Evolutionary conservation across 1,140 invertebrate species (phyloP), one percentile per base, ranked within the genome.

Genomic region (Portunus trituberculatus): DNA sequence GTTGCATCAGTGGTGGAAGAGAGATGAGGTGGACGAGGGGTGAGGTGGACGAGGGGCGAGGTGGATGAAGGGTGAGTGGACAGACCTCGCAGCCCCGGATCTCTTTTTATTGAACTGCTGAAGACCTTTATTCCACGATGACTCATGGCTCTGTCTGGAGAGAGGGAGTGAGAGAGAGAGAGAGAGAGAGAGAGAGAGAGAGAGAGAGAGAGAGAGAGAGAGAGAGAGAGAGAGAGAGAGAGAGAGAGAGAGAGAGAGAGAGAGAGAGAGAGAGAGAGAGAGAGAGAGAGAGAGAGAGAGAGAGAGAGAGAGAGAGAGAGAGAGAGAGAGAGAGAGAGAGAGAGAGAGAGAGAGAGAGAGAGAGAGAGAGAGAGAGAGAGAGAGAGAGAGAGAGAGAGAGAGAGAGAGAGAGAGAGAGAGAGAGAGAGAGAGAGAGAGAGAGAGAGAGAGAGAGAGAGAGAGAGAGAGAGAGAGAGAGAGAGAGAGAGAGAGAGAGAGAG

Each of bases 161-260:
- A 0, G 12, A 0, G 67, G 67, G 20, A 0, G n/a, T 76, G 67
- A 0, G 67, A 2, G 67, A 2, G 6, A 2, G 67, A 76, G 67
- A 76, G 67, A 25, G 67, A 76, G 67, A 76, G 67, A 76, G 67
- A 25, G n/a, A 76, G 67, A 76, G 67, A 76, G 67, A n/a, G n/a
- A n/a, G 67, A 76, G 67, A n/a, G n/a, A n/a, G 67, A 76, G 67
- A n/a, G n/a, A n/a, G 67, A 76, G 67, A n/a, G n/a, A n/a, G 67
- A 76, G 67, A n/a, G 20, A 25, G 67, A 76, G 67, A n/a, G n/a
- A n/a, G n/a, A 76, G 67, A n/a, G 20, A n/a, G 20, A n/a, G 67
- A n/a, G n/a, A 76, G 67, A n/a, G 20, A n/a, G 67, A n/a, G 20
- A n/a, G 20, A 25, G 67, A n/a, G 20, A 76, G 20, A n/a, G n/a